Evolutionary conservation across 2,113 vertebrate genomes (phyloP).

Genomic region (Noturus placidus): DNA sequence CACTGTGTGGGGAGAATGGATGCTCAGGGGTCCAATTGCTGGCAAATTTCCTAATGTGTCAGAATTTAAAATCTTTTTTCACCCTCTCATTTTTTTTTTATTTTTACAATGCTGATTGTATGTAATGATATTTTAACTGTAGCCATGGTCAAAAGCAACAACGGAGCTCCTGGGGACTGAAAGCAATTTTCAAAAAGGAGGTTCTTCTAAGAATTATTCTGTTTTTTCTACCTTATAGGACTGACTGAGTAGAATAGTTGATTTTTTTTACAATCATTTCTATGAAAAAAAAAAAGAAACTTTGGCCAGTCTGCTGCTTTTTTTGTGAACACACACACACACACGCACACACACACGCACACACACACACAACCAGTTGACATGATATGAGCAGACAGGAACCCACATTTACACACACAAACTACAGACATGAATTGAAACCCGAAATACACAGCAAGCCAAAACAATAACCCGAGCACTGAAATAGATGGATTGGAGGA

Average conservation of each 20-base stretch:
- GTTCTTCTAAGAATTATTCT: background rate
- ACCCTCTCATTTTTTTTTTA: too few relatives aligned
- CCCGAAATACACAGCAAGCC: background rate
- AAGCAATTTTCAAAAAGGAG: background rate
- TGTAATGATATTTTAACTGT: background rate
- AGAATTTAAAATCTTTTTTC: background rate
- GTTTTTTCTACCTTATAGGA: background rate
- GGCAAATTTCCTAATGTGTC: background rate
- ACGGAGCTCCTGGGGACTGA: background rate
- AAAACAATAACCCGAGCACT: background rate
- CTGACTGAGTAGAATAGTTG: background rate
- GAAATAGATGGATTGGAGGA: background rate
- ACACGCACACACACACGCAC: background rate
- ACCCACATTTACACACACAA: background rate
- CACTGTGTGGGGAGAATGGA: background rate
- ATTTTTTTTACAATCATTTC: background rate
- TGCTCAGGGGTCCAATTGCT: background rate
- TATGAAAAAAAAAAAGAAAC: constrained; percentile 33
- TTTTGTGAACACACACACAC: constrained; percentile 28
- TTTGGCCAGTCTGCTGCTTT: constrained; percentile 59
- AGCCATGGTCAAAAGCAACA: background rate
- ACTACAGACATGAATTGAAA: background rate
- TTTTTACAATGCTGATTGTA: background rate
- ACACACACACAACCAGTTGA: background rate
- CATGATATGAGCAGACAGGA: constrained; percentile 26